Conservation (phyloP, 2,888 invertebrate genomes). For the Glaucopsyche alexis region DNA sequence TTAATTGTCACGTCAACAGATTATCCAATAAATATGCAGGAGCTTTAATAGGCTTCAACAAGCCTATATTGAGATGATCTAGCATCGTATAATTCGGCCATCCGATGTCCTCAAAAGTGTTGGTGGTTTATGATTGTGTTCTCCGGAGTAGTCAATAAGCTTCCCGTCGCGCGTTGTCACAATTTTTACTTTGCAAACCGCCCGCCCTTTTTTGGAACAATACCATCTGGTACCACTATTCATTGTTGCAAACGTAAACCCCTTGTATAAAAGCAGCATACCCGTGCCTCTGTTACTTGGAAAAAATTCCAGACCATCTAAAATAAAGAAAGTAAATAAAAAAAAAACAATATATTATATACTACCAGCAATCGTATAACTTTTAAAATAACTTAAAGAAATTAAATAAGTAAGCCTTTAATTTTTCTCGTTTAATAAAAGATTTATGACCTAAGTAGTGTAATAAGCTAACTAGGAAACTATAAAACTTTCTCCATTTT, state of each 20-base stretch:
- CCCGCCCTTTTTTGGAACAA: conserved; percentile 39
- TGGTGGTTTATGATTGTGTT: conserved; percentile 41
- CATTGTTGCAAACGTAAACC: conserved; percentile 44
- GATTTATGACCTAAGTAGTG: too few relatives aligned
- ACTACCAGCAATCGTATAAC: not conserved
- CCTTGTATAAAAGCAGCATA: conserved; percentile 44
- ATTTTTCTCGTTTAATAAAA: too few relatives aligned
- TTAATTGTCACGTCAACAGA: too few relatives aligned
- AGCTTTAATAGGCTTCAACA: not conserved
- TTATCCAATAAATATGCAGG: not conserved
- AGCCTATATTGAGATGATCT: not conserved
- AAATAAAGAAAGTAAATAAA: not conserved
- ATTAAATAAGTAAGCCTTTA: too few relatives aligned
- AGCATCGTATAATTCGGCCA: conserved; percentile 31
- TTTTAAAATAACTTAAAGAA: too few relatives aligned
- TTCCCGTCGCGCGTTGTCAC: conserved; percentile 36
- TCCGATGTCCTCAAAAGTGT: conserved; percentile 31
- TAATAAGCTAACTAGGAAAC: too few relatives aligned
- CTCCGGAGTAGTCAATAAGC: conserved; percentile 32
- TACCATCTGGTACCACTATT: conserved; percentile 40
- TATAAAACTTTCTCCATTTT: too few relatives aligned
- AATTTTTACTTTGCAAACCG: conserved; percentile 43
- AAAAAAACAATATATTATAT: not conserved
- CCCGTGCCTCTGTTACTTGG: conserved; percentile 37
- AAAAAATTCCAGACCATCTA: conserved; percentile 32